Evolutionary conservation across 2,797 vertebrate species (phyloP).

Genomic region (Coreius guichenoti): DNA sequence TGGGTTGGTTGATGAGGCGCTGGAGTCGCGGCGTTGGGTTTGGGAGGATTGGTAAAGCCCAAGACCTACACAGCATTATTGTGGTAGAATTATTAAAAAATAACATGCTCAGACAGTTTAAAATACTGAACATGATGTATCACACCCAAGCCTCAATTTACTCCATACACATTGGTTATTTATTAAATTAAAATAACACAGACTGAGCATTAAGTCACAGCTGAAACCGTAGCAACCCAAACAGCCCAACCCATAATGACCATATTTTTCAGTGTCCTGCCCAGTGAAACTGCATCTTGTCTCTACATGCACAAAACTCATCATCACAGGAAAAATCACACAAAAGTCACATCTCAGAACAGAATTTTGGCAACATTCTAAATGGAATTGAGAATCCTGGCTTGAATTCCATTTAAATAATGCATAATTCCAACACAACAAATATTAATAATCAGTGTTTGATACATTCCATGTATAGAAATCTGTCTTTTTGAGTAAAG

Average conservation of each 20-base stretch:
- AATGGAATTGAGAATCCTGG: not conserved
- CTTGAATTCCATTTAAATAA: not conserved
- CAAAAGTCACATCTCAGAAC: not conserved
- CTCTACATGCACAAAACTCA: not conserved
- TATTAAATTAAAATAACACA: not conserved
- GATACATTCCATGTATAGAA: not conserved
- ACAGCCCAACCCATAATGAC: not conserved
- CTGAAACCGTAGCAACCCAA: not conserved
- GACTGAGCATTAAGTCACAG: not conserved
- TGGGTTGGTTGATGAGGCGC: not conserved
- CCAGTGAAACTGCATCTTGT: not conserved
- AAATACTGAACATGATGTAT: not conserved
- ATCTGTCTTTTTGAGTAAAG: not conserved
- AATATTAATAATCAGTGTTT: not conserved
- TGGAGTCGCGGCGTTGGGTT: not conserved
- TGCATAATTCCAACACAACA: not conserved
- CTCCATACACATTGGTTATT: not conserved
- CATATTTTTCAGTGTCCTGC: not conserved
- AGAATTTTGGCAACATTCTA: not conserved
- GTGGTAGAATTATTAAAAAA: not conserved
- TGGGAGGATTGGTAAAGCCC: not conserved
- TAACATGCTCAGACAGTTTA: not conserved
- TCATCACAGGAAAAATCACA: not conserved
- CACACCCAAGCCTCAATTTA: not conserved
- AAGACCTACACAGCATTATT: conserved; percentile 20